Base-by-base conservation (phyloP, 2,113 vertebrate species). In the Sula dactylatra region DNA sequence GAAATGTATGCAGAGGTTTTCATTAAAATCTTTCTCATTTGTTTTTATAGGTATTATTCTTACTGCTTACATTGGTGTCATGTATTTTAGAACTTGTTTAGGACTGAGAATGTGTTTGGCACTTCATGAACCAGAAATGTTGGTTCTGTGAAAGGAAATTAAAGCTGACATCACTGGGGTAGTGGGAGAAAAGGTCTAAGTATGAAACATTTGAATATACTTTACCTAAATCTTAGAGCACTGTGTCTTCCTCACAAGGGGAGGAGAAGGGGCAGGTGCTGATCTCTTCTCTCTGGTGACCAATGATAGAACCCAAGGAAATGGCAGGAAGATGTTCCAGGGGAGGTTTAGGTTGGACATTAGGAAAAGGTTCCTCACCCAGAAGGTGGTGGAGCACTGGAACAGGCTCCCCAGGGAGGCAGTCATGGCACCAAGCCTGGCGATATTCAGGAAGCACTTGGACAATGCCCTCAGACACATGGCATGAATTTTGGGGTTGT, bases 1-100 rank as follows among this genome's bases (percentile, higher is more conserved):
- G 67, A 93, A 94, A 95, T 85, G 20, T 82, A 94, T 94, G 74
- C 83, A 70, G 81, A 80, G 10, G 25, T 94, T 93, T 94, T 95
- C 73, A 96, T 95, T 81, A 93, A 94, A 96, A 94, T 69, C 26
- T 20, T 76, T 72, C 94, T 97, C 54, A 94, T 96, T 95, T 97
- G 94, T 93, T 96, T 97, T 91, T 77, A 73, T 1, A 4, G 9
- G 25, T 58, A 50, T 70, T 95, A 82, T 89, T 89, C 91, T 82
- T 66, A 42, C 70, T 93, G n/a, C 38, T 93, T 89, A 52, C 42
- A 66, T 58, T 86, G 42, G 13, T 91, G 42, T 79, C 27, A 42
- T 62, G 36, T 73, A 72, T 84, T 91, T 94, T 66, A 88, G 49
- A 90, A 85, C 66, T 85, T 91, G n/a, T 82, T 95, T 95, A 73